Base-by-base conservation (phyloP, 2,113 vertebrate species). In the Synchiropus splendidus region DNA sequence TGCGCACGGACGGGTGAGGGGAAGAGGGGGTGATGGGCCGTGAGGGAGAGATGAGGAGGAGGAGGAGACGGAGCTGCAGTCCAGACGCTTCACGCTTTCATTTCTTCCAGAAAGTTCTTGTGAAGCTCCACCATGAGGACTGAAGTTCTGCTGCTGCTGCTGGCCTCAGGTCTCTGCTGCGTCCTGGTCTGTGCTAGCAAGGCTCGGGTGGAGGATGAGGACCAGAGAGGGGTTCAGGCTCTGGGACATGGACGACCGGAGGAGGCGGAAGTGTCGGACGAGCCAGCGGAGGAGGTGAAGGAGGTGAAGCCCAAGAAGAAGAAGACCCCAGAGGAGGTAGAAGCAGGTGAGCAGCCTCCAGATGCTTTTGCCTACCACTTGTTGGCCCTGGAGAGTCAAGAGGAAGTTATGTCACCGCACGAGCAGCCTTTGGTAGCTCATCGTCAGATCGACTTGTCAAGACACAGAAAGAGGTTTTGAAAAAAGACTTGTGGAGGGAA, bases 301-400 rank as follows among this genome's bases (percentile, higher is more conserved):
- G 44, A 38, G 3, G 58, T 66, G 15, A 68, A 51, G 40, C 15
- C 46, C 1, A 85, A 84, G 55, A 75, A 67, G 61, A 88, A 82
- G 71, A 87, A 85, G 60, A 78, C 80, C 18, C 69, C 80, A 8
- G 79, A 86, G 45, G 82, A 83, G 30, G 48, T 82, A 1, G 73
- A 80, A 49, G 82, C 77, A 80, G 84, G 86, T 86, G 75, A 67
- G 69, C 15, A 4, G 30, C 36, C 42, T n/a, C n/a, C n/a, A n/a
- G n/a, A n/a, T n/a, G n/a, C n/a, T n/a, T n/a, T n/a, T n/a, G n/a
- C n/a, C n/a, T n/a, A n/a, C n/a, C n/a, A n/a, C n/a, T n/a, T n/a
- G n/a, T n/a, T n/a, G n/a, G n/a, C n/a, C n/a, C n/a, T n/a, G n/a
- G n/a, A n/a, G n/a, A n/a, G n/a, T n/a, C n/a, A n/a, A n/a, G n/a